Evolutionary conservation across 2,888 invertebrate genomes (phyloP).

Genomic region (Coelopa pilipes): DNA sequence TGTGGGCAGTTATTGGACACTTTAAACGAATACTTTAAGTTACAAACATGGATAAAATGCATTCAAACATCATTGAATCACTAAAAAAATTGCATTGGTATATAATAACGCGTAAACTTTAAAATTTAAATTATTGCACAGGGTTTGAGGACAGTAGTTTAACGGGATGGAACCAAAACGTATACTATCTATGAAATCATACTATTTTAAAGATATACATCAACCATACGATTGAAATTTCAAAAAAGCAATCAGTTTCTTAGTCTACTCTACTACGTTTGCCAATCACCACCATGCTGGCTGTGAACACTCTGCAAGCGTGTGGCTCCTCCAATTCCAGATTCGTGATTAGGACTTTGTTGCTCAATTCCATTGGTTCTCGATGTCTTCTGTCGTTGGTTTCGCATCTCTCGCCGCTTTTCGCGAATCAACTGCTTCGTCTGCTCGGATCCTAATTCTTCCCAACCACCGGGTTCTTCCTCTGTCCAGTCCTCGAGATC

Average conservation of each 20-base stretch:
- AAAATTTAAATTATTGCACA: too few relatives aligned
- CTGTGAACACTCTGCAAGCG: neutral
- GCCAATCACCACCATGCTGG: neutral
- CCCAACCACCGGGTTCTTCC: slow-evolving; percentile 69
- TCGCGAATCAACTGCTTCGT: slow-evolving; percentile 65
- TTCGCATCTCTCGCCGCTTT: slow-evolving; percentile 64
- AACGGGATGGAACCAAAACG: too few relatives aligned
- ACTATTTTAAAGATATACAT: too few relatives aligned
- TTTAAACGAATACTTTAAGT: too few relatives aligned
- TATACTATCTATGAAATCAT: too few relatives aligned
- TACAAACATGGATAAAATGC: too few relatives aligned
- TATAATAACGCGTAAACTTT: too few relatives aligned
- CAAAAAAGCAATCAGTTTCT: neutral
- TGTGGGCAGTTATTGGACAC: too few relatives aligned
- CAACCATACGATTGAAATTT: neutral
- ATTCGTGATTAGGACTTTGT: slow-evolving; percentile 32
- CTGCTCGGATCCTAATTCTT: slow-evolving; percentile 66
- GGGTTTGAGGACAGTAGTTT: too few relatives aligned
- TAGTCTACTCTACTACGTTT: slow-evolving; percentile 33
- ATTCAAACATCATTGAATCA: too few relatives aligned
- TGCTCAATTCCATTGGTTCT: slow-evolving; percentile 34
- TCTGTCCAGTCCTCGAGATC: slow-evolving; percentile 71
- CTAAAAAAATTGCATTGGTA: too few relatives aligned
- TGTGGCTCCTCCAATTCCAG: slow-evolving; percentile 34
- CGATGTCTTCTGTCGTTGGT: slow-evolving; percentile 56